phyloP scores from a whole-genome alignment of 2,888 invertebrate species.

The Salpingus planirostris region DNA sequence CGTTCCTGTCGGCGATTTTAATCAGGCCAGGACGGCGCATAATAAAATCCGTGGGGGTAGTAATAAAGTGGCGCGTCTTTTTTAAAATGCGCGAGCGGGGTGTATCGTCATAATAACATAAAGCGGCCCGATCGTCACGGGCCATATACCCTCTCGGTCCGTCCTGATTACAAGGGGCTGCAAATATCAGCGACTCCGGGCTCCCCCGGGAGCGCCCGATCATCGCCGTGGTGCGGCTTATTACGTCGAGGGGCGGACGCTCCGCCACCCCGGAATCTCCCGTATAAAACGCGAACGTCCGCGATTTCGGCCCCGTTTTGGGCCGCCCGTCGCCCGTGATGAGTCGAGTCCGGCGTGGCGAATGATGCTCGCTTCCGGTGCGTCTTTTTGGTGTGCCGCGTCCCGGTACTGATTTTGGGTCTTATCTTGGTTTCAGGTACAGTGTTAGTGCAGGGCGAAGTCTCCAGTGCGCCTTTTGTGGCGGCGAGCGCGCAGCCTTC shows the following conservation, averaged over 20 bases:
- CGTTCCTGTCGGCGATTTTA: too few species aligned
- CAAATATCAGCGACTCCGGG: conserved; percentile 62
- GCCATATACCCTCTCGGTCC: conserved; percentile 35
- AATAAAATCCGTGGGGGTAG: too few species aligned
- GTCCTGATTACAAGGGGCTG: conserved; percentile 45
- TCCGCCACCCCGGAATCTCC: neutral
- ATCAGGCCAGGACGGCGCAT: too few species aligned
- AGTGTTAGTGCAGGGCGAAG: conserved; percentile 40
- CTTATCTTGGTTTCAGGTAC: conserved; percentile 34
- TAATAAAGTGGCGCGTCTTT: conserved; percentile 24
- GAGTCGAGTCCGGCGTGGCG: neutral
- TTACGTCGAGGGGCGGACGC: neutral
- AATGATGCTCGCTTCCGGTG: neutral
- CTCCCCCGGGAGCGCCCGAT: conserved; percentile 46
- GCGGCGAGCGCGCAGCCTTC: conserved; percentile 52
- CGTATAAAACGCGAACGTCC: too few species aligned
- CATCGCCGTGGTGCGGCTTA: conserved; percentile 36
- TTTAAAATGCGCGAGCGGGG: too few species aligned
- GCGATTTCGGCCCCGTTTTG: too few species aligned
- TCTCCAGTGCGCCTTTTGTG: conserved; percentile 38
- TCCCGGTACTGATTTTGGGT: neutral
- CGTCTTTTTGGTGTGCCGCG: neutral
- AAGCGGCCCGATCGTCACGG: conserved; percentile 37
- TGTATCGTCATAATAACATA: conserved; percentile 25
- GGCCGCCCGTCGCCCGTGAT: too few species aligned